Conservation (phyloP, 2,113 vertebrate genomes). For the Lethenteron camtschaticum region DNA sequence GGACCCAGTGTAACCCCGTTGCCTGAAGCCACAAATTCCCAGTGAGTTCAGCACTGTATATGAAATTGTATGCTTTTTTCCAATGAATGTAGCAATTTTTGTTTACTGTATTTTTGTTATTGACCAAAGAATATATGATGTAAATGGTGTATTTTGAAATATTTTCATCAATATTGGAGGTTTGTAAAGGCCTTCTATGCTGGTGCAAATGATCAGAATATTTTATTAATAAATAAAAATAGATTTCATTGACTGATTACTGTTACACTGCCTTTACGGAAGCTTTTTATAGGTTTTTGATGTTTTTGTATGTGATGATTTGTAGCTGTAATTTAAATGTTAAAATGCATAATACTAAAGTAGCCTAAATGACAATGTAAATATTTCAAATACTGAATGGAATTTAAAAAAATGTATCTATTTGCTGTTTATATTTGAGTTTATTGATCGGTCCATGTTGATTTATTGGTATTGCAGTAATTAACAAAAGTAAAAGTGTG, state of each 20-base stretch:
- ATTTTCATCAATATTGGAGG: not conserved
- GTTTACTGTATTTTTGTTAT: constrained; percentile 6
- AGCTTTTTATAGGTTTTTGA: not conserved
- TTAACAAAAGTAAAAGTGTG: too few species aligned
- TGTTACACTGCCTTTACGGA: constrained; percentile 5
- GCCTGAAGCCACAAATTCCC: too few species aligned
- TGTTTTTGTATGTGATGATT: not conserved
- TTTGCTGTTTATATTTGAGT: too few species aligned
- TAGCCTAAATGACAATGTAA: too few species aligned
- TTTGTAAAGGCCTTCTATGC: constrained; percentile 4
- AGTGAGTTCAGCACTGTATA: not conserved
- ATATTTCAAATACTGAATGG: too few species aligned
- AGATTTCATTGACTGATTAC: not conserved
- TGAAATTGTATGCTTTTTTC: constrained; percentile 4
- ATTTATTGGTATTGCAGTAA: too few species aligned
- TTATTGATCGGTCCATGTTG: too few species aligned
- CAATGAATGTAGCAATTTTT: constrained; percentile 6
- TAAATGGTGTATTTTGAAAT: constrained; percentile 6
- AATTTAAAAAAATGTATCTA: too few species aligned
- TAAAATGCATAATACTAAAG: too few species aligned
- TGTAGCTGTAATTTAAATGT: constrained; percentile 1
- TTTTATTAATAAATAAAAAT: not conserved
- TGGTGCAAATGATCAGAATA: constrained; percentile 2
- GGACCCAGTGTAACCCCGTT: too few species aligned
- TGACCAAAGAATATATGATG: constrained; percentile 4